Evolutionary conservation across 2,888 invertebrate genomes (phyloP), one percentile per base, ranked within the genome.

Genomic region (Hylaea fasciaria): DNA sequence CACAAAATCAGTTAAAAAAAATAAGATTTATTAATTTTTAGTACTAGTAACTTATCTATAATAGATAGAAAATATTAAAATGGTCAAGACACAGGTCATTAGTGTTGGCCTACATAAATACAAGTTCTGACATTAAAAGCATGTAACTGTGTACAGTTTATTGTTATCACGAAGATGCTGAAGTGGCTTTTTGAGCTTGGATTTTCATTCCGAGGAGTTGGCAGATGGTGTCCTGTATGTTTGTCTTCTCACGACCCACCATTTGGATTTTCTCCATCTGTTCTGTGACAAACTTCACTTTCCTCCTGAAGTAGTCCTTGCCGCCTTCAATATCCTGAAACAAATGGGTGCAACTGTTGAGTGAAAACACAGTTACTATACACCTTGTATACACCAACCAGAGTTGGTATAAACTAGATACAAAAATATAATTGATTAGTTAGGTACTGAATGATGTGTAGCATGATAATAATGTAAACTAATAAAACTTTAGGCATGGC

Each of bases 241-340:
- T 95, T 63, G 95, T 95, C 84, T 98, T 98, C 80, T 98, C 97
- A 52, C 95, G 89, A 2, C 97, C 95, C 65, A 97, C 88, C 37
- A 93, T 89, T 86, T 98, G 98, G 57, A 98, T 96, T 91, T 98
- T 98, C 80, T 98, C 98, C 94, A 98, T 98, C 92, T 99, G 98
- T 80, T 98, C 97, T 0, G 96, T 96, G 0, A 99, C 96, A 92
- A 97, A 98, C 66, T 96, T 95, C 0, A 97, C 96, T 92, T 98
- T 97, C 53, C 98, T 94, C 82, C 96, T 96, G 82, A 99, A 99
- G 80, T 98, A 99, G 76, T 98, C 97, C 83, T 96, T 96, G 0
- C 97, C 98, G 61, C 95, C 95, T 17, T 94, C 94, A 63, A 97
- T 93, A 76, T 95, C 94, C 95, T 97, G 72, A 13, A 84, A 85